Conservation (phyloP, 2,113 vertebrate genomes). For the Scatophagus argus region DNA sequence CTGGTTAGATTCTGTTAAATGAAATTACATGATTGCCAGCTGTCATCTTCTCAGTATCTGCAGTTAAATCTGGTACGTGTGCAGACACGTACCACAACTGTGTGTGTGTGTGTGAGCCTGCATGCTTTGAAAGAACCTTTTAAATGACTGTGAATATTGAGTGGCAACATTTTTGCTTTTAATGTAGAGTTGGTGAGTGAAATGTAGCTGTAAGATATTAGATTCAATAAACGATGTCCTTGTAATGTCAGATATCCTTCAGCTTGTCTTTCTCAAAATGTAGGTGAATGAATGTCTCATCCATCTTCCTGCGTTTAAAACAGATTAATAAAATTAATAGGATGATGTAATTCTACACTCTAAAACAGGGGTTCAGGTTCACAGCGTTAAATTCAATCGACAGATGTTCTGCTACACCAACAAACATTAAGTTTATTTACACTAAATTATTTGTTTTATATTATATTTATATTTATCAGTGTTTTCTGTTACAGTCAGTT, state of each 20-base stretch:
- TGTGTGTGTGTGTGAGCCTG: too few relatives aligned
- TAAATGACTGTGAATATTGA: not conserved
- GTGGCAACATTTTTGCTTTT: not conserved
- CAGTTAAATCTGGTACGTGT: not conserved
- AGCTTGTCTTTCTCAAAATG: not conserved
- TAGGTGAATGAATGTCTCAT: not conserved
- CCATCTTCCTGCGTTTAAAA: not conserved
- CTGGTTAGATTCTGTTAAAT: not conserved
- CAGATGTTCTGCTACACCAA: not conserved
- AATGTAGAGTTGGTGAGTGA: not conserved
- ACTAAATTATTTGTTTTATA: too few relatives aligned
- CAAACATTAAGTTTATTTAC: not conserved
- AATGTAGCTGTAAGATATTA: not conserved
- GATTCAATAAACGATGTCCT: not conserved
- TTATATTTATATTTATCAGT: not conserved
- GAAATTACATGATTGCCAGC: not conserved
- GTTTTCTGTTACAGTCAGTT: not conserved
- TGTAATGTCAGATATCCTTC: not conserved
- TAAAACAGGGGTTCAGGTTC: not conserved
- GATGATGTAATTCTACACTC: not conserved
- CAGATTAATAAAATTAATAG: not conserved
- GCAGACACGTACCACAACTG: not conserved
- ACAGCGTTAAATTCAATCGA: not conserved
- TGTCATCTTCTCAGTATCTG: constrained; percentile 25
- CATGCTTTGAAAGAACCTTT: not conserved